phyloP scores from a whole-genome alignment of 2,888 invertebrate genomes.

The Romanomermis culicivorax region DNA sequence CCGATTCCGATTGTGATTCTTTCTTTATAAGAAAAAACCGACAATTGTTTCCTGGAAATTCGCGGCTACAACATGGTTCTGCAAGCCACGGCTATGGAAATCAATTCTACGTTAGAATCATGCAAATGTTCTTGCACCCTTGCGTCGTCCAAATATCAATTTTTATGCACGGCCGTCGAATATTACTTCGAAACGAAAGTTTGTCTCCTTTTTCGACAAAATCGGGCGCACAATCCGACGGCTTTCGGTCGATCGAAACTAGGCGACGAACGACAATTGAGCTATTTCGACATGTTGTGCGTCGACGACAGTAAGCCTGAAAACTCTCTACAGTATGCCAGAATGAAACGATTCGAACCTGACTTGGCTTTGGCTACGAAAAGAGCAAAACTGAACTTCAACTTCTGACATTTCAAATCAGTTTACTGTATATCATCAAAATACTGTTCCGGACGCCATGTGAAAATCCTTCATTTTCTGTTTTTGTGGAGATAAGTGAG shows the following conservation, averaged over 20 bases:
- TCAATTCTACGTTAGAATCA: slow-evolving; percentile 21
- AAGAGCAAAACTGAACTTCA: no score
- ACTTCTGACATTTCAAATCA: no score
- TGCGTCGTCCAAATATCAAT: not conserved
- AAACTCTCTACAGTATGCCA: no score
- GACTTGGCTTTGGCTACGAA: no score
- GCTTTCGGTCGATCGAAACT: slow-evolving; percentile 22
- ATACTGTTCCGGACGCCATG: no score
- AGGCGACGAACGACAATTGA: slow-evolving; percentile 14
- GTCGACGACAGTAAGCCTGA: slow-evolving; percentile 14
- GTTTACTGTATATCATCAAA: no score
- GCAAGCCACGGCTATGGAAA: slow-evolving; percentile 24
- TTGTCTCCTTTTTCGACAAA: not conserved
- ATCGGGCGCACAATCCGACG: slow-evolving; percentile 15
- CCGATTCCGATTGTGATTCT: no score
- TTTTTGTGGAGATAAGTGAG: no score
- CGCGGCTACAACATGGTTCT: slow-evolving; percentile 18
- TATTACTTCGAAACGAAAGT: not conserved
- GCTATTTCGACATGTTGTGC: slow-evolving; percentile 25
- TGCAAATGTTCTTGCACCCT: slow-evolving; percentile 14
- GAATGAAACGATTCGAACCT: no score
- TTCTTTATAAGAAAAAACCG: slow-evolving; percentile 4
- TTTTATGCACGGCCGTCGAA: not conserved
- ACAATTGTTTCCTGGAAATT: slow-evolving; percentile 12
- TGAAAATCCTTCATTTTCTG: no score